Base-by-base conservation (phyloP, 1,140 invertebrate genomes). In the Cydia fagiglandana region DNA sequence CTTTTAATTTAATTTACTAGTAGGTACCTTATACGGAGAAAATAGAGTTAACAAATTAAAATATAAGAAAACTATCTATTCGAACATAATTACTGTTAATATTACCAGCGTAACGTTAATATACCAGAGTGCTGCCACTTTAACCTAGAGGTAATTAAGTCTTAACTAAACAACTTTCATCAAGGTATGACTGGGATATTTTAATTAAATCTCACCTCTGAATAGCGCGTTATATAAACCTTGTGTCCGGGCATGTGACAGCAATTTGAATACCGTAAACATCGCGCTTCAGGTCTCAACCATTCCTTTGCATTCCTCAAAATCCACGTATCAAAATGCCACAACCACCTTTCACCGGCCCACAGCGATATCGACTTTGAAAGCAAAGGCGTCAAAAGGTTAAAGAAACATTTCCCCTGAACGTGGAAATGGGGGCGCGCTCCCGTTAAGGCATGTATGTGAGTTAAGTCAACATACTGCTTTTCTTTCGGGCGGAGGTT, bases 381-480 rank as follows among this genome's bases (percentile, higher is more conserved):
- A 76, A 78, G 83, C 84, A 88, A 87, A 90, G 80, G 79, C 79
- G 50, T 88, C 75, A 86, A 88, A 87, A 83, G 82, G 74, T 75
- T 83, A 64, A 83, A 83, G 73, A 79, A 78, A 79, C 73, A 73
- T 89, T 91, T 91, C 68, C 80, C 79, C 75, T 88, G 84, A 73
- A 78, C 73, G 24, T 17, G 24, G 78, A 88, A 91, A 91, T 76
- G 88, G 82, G 89, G 88, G 81, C 88, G 84, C 81, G 79, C 82
- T 81, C 78, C 83, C 79, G 85, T 85, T 86, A 84, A 75, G 78
- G 79, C 82, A 81, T 82, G 83, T 90, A 91, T 91, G 86, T 91
- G 81, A 90, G 90, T 90, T 90, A 87, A 81, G 88, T 89, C 84
- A 89, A 92, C 90, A 92, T 78, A 84, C 80, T 81, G 82, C 83